These are phyloP conservation scores for Chascanopsetta lugubris DNA, from an alignment of 2,113 vertebrate species.

Conservation along the genomic window DNA sequence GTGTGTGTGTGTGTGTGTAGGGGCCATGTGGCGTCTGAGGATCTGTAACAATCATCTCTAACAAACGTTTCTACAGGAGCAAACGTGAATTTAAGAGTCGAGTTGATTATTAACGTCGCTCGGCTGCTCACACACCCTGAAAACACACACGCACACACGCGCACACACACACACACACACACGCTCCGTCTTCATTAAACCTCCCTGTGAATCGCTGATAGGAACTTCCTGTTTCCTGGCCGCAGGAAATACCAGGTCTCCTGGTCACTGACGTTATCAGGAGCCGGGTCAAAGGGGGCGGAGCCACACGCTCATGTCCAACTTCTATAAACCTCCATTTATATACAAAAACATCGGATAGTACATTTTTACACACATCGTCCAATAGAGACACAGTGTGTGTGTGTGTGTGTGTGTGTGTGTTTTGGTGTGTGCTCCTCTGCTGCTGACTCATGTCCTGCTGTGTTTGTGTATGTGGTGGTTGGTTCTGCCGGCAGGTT, in stretches of 20 bases:
- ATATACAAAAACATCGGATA: not conserved
- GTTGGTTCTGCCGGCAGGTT: conserved; percentile 28
- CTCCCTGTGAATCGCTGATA: conserved; percentile 37
- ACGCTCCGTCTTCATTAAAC: conserved; percentile 15
- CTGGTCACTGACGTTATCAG: conserved; percentile 19
- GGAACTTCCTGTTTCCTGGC: conserved; percentile 66
- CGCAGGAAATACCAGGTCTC: conserved; percentile 57
- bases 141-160: not conserved
- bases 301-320: not conserved
- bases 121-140: too few relatives aligned
- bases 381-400: conserved; percentile 24
- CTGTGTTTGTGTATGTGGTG: conserved; percentile 29
- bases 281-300: not conserved
- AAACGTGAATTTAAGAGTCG: conserved; percentile 7
- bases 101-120: conserved; percentile 61
- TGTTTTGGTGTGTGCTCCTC: conserved; percentile 67
- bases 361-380: not conserved
- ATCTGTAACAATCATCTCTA: conserved; percentile 14
- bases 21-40: conserved; percentile 34
- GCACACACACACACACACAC: conserved; percentile 1
- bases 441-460: conserved; percentile 40
- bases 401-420: conserved; percentile 25
- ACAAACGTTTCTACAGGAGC: not conserved
- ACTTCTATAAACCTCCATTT: too few relatives aligned
- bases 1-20: too few relatives aligned